Percentiles rank a stretch among this genome's conserved stretches.
phyloP scores from a whole-genome alignment of 2,113 vertebrate genomes.

The Conger conger region DNA sequence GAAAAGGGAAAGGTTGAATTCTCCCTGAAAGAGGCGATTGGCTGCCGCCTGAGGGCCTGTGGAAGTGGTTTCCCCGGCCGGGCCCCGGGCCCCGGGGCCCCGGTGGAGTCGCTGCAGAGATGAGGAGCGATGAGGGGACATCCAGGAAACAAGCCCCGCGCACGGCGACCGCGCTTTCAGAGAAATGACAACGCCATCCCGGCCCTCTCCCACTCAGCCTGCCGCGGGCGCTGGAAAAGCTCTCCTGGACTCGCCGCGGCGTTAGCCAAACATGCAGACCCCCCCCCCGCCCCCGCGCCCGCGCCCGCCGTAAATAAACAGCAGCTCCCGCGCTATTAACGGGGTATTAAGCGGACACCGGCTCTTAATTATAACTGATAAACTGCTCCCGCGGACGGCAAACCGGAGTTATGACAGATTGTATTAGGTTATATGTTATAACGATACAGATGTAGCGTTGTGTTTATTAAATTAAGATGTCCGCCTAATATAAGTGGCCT shows the following conservation, averaged over 20 bases:
- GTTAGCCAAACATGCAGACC: constrained; percentile 60
- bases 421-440: not conserved
- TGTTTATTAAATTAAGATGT: not conserved
- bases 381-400: not conserved
- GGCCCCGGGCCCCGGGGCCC: not conserved
- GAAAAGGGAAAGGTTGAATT: constrained; percentile 28
- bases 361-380: constrained; percentile 16
- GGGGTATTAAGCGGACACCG: constrained; percentile 11
- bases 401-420: not conserved
- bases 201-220: constrained; percentile 65
- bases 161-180: too few species aligned
- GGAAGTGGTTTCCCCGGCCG: constrained; percentile 29
- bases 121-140: not conserved
- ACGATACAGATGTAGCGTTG: not conserved
- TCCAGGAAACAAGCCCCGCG: not conserved
- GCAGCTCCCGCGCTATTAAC: constrained; percentile 6
- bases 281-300: constrained; percentile 58
- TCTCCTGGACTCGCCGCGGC: constrained; percentile 64
- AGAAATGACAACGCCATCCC: constrained; percentile 76
- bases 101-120: not conserved
- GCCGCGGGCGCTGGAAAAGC: constrained; percentile 64
- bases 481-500: too few species aligned
- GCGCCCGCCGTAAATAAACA: constrained; percentile 63
- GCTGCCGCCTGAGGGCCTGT: constrained; percentile 25
- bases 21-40: constrained; percentile 31